A percentile compares a stretch with the other conserved stretches of the same genome.
These are phyloP conservation scores for Enteromius treurensis DNA, from an alignment of 2,797 vertebrate species.

Conservation along the genomic window DNA sequence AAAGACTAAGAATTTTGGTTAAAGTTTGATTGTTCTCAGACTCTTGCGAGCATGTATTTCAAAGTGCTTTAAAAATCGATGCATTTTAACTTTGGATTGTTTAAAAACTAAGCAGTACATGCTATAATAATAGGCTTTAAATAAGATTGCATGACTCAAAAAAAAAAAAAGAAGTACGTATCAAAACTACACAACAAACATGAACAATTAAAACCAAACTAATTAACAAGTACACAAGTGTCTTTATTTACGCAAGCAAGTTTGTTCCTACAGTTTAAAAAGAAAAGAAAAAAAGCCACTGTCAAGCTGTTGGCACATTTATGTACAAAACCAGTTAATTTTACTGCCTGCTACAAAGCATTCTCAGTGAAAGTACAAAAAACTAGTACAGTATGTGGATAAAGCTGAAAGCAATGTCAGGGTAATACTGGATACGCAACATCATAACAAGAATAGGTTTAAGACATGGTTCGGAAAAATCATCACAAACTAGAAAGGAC, in stretches of 20 bases:
- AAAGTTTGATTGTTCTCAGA: background rate
- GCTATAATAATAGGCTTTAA: background rate
- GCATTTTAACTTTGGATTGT: background rate
- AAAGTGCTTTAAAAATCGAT: background rate
- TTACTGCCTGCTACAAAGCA: conserved; percentile 95
- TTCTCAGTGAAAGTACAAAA: conserved; percentile 94
- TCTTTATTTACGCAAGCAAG: conserved; percentile 98
- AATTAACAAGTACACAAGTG: conserved; percentile 94
- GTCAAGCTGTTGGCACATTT: conserved; percentile 98
- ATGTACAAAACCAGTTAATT: conserved; percentile 96
- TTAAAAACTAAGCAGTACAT: background rate
- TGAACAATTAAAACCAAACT: conserved; percentile 23
- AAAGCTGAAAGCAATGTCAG: conserved; percentile 78
- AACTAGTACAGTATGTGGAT: conserved; percentile 75
- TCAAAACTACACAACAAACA: background rate
- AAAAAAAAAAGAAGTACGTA: background rate
- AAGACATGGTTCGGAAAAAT: conserved; percentile 85
- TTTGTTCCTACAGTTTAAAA: conserved; percentile 97
- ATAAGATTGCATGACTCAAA: background rate
- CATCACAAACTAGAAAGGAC: conserved; percentile 84
- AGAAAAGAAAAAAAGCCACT: conserved; percentile 79
- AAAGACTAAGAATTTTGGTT: background rate
- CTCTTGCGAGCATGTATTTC: background rate
- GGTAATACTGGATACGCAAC: conserved; percentile 73
- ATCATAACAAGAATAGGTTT: conserved; percentile 84